A percentile compares a stretch with the other conserved stretches of the same genome.
Conservation (phyloP, 2,888 invertebrate genomes). For the Ctenicera cuprea region DNA sequence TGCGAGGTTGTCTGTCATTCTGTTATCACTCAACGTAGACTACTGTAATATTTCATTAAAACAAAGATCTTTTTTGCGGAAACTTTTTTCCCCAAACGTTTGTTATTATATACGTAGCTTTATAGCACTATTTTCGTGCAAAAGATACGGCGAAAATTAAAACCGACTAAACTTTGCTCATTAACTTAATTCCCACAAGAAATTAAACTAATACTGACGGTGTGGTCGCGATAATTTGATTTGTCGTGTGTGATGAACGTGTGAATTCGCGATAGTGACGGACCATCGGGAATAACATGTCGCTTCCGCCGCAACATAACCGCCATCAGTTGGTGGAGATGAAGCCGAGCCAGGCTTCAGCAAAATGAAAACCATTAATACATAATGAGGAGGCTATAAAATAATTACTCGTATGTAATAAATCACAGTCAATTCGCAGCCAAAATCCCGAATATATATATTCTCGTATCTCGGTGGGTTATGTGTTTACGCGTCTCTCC, state of each 20-base stretch:
- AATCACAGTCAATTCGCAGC: constrained; percentile 20
- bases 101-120: too few relatives aligned
- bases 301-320: constrained; percentile 30
- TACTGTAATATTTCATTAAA: neutral
- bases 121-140: neutral
- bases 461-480: neutral
- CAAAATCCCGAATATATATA: constrained; percentile 8
- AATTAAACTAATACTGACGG: constrained; percentile 64
- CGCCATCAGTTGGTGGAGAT: constrained; percentile 25
- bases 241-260: constrained; percentile 62
- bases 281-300: constrained; percentile 49
- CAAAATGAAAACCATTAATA: constrained; percentile 34
- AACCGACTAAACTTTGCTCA: constrained; percentile 65
- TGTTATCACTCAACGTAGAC: neutral
- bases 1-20: neutral
- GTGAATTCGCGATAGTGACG: constrained; percentile 57
- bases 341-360: neutral
- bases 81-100: too few relatives aligned
- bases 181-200: constrained; percentile 66
- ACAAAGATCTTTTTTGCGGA: too few relatives aligned
- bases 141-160: constrained; percentile 13
- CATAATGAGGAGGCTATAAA: constrained; percentile 26
- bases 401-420: constrained; percentile 34
- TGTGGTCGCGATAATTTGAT: constrained; percentile 65
- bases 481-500: constrained; percentile 28